Conservation (phyloP, 2,888 invertebrate genomes). For the Caenorhabditis sp. region DNA sequence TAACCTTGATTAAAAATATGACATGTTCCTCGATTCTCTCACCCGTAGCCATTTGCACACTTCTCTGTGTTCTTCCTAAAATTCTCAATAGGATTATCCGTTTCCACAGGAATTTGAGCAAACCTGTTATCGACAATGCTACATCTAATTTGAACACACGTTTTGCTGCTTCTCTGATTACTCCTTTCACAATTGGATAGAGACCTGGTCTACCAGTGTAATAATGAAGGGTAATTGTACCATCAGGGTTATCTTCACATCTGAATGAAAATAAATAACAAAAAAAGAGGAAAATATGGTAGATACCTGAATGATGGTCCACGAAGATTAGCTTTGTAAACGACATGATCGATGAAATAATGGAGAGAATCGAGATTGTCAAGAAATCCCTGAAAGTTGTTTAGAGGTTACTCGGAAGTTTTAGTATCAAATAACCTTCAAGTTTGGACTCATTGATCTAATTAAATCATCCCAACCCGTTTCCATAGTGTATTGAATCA, state of each 20-base stretch:
- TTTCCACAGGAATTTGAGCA: neutral
- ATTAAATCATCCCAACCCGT: constrained; percentile 69
- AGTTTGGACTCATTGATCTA: constrained; percentile 64
- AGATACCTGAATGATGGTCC: constrained; percentile 74
- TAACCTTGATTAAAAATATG: constrained; percentile 59
- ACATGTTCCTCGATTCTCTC: constrained; percentile 65
- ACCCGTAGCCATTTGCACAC: constrained; percentile 64
- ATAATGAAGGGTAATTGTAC: constrained; percentile 88
- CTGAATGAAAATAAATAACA: constrained; percentile 15
- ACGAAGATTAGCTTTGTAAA: constrained; percentile 67
- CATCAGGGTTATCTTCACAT: constrained; percentile 87
- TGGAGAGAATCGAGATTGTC: constrained; percentile 97
- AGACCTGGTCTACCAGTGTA: constrained; percentile 92
- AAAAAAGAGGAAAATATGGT: neutral
- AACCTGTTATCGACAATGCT: constrained; percentile 85
- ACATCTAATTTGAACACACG: constrained; percentile 91
- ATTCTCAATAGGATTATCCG: too few species aligned
- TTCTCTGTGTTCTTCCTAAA: constrained; percentile 77
- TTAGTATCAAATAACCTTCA: constrained; percentile 60
- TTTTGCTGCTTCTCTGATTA: constrained; percentile 93
- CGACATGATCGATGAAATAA: constrained; percentile 70
- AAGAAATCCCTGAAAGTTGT: constrained; percentile 79
- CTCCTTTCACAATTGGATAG: constrained; percentile 89
- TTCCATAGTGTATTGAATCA: constrained; percentile 69
- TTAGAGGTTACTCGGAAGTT: too few species aligned